Base-by-base conservation (phyloP, 2,113 vertebrate species). In the Sapajus apella region DNA sequence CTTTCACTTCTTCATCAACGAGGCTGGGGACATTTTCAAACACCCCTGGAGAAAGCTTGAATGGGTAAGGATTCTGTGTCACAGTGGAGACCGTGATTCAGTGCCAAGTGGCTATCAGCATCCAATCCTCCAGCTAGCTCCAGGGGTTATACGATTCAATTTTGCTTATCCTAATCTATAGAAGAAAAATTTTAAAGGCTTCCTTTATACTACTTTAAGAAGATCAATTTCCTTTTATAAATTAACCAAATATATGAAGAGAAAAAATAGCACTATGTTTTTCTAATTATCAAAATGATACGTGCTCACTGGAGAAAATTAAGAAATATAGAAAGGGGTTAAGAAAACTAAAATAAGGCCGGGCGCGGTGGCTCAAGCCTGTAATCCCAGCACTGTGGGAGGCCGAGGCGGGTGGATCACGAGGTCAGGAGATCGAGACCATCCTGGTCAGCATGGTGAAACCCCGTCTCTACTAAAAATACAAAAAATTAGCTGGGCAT, bases 1-100 rank as follows among this genome's bases (percentile, higher is more conserved):
- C 99, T 98, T 99, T 99, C 50, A 99, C 99, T 81, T 99, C 99
- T 94, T 99, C 99, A 81, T 99, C 99, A 1, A 99, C 99, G 1
- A 99, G 99, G 98, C 99, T 99, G 55, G 99, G 99, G 35, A 99
- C 99, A 1, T 99, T 99, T 91, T 99, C 99, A 98, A 99, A 99
- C 2, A 99, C 99, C 61, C 99, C 99, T 17, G 99, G 99, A 97
- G 99, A 98, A 75, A 99, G 99, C 99, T 99, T 98, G 73, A 97
- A 97, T 90, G 58, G 94, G 76, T 70, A 96, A 96, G 80, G 83
- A 96, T 20, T 96, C 27, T n/a, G 8, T 82, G 95, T 94, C 98
- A 97, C 30, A 55, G 70, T 2, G 30, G 0, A 89, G 85, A 95
- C 45, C n/a, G 37, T 13, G 76, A 61, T 56, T 88, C 32, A 1